Conservation (phyloP, 2,113 vertebrate genomes). For the Brachyistius frenatus region DNA sequence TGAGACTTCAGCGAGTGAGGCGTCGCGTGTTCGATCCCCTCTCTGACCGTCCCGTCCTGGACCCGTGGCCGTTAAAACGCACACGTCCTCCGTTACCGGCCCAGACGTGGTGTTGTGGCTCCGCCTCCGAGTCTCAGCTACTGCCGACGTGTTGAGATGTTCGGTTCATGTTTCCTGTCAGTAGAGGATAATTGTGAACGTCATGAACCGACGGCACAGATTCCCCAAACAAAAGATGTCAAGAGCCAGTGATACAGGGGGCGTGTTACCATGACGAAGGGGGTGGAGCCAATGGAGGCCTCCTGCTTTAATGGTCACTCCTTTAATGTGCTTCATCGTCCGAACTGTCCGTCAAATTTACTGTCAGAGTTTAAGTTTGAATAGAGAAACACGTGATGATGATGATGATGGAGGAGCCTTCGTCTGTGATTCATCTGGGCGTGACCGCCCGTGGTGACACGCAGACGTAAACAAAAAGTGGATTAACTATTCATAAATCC, state of each 20-base stretch:
- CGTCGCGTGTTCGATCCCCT: too few relatives aligned
- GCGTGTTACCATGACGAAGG: neutral
- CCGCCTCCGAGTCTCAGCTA: slow-evolving; percentile 31
- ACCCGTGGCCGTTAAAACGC: too few relatives aligned
- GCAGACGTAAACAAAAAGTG: slow-evolving; percentile 4
- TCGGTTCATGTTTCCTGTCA: slow-evolving; percentile 46
- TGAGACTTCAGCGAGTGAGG: too few relatives aligned
- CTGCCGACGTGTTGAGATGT: slow-evolving; percentile 26
- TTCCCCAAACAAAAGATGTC: slow-evolving; percentile 55
- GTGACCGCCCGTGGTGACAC: slow-evolving; percentile 8
- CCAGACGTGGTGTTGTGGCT: slow-evolving; percentile 20
- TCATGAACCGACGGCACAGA: slow-evolving; percentile 43
- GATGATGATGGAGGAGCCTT: too few relatives aligned
- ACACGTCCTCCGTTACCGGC: too few relatives aligned
- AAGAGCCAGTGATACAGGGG: neutral
- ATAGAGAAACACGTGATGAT: too few relatives aligned
- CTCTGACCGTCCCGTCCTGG: too few relatives aligned
- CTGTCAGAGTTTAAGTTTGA: slow-evolving; percentile 8
- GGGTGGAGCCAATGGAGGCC: neutral
- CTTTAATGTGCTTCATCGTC: slow-evolving; percentile 26
- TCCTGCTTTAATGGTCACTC: slow-evolving; percentile 36
- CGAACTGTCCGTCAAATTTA: slow-evolving; percentile 33
- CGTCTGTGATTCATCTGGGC: slow-evolving; percentile 11
- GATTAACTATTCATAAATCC: slow-evolving; percentile 40
- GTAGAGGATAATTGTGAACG: slow-evolving; percentile 44